Percentiles rank a stretch among this genome's conserved stretches.
phyloP scores from a whole-genome alignment of 1,140 invertebrate genomes.

The Wasmannia auropunctata region DNA sequence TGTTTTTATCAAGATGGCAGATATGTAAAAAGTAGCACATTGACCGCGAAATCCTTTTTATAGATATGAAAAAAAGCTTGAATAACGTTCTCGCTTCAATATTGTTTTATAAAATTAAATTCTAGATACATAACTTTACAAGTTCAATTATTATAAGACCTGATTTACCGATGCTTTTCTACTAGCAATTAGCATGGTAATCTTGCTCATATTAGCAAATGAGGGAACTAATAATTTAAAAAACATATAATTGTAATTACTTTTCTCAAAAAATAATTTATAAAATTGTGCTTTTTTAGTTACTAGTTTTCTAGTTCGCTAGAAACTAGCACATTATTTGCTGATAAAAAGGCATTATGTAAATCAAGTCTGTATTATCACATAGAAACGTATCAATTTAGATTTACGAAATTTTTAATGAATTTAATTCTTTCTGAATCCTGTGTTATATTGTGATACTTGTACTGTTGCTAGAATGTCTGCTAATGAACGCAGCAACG shows the following conservation, averaged over 20 bases:
- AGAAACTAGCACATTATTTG: no score
- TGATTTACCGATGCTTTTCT: no score
- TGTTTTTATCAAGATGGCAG: neutral
- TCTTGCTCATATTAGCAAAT: no score
- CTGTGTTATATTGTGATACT: neutral
- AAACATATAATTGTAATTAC: no score
- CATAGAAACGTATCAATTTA: neutral
- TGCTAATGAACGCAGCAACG: neutral
- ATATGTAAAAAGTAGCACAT: neutral
- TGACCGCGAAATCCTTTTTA: neutral
- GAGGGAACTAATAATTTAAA: no score
- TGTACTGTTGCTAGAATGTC: no score
- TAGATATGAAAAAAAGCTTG: neutral
- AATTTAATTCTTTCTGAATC: neutral
- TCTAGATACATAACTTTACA: neutral
- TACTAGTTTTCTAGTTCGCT: no score
- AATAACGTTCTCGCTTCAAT: neutral
- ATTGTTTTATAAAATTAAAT: neutral
- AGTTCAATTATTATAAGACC: neutral
- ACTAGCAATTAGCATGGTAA: no score
- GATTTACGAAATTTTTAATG: neutral
- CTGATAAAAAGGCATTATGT: no score
- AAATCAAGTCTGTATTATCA: neutral
- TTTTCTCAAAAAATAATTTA: no score
- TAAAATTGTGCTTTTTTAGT: no score